Base-by-base conservation (phyloP, 2,888 invertebrate genomes). In the Emmelina monodactyla region DNA sequence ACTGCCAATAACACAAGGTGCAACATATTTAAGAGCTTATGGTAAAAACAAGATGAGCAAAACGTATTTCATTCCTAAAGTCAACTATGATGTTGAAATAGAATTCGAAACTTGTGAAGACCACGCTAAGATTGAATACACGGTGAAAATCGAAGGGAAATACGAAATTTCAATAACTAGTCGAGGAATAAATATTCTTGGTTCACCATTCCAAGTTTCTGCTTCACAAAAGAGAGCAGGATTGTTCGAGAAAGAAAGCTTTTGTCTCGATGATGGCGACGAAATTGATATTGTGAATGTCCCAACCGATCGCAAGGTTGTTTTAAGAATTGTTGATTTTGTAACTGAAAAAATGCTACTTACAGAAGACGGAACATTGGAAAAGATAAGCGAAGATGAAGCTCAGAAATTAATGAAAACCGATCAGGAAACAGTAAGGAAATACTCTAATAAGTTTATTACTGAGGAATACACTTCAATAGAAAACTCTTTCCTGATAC, bases 131-230 rank as follows among this genome's bases (percentile, higher is more conserved):
- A 59, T 85, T 28, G 64, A 65, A 25, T 86, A 83, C 41, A 57
- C 62, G 2, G 82, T 83, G 1, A 68, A 60, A 30, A 56, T 70
- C 40, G 71, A 75, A 49, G 86, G 86, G 2, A 75, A 76, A 50
- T 82, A 85, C 49, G 81, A 84, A 58, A 66, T 86, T 22, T 81
- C 73, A 16, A 69, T 86, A 29, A 81, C 82, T 11, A 82, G 79
- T 35, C 72, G 82, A 53, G 83, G 83, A 1, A 78, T 79, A 50
- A 69, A 75, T 47, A 67, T 84, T 28, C 73, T 78, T 19, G 85
- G 85, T n/a, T 85, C 85, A 14, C 86, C 86, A 1, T 86, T 79
- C 48, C 57, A 57, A 34, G 66, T 84, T 2, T 79, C 68, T 36
- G 76, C 83, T 13, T 62, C 70, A 2, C 53, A 64, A 35, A 67